phyloP scores from a whole-genome alignment of 2,797 vertebrate genomes.

The Choloepus didactylus region DNA sequence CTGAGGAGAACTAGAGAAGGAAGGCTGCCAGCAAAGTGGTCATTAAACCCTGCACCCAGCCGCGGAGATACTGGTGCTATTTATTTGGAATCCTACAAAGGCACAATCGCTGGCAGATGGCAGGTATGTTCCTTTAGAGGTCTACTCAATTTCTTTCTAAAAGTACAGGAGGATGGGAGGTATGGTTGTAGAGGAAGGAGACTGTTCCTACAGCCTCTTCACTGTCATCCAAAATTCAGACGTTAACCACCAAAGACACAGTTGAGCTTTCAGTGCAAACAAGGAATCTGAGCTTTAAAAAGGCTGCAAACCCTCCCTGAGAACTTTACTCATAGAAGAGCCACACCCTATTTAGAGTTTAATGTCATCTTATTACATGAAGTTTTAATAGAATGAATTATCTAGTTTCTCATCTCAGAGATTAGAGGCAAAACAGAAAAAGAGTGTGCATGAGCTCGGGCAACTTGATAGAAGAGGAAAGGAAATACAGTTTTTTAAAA shows the following conservation, averaged over 20 bases:
- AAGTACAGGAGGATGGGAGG: not conserved
- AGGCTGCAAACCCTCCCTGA: not conserved
- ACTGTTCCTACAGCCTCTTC: not conserved
- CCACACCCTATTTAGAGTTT: not conserved
- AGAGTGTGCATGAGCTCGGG: not conserved
- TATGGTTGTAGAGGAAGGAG: not conserved
- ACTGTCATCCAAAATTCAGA: not conserved
- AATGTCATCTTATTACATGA: not conserved
- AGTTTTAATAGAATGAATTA: not conserved
- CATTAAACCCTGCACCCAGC: not conserved
- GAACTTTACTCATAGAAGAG: not conserved
- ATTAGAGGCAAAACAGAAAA: not conserved
- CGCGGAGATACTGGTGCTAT: not conserved
- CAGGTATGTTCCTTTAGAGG: not conserved
- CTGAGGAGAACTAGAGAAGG: not conserved
- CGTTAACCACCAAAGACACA: not conserved
- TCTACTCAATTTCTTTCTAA: constrained; percentile 10
- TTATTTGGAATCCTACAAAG: not conserved
- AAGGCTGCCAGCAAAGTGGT: rapidly evolving
- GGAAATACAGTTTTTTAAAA: not conserved
- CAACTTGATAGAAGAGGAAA: not conserved
- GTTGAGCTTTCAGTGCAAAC: not conserved
- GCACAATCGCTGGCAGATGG: not conserved
- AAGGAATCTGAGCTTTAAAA: constrained; percentile 10
- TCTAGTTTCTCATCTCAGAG: not conserved